Conservation (phyloP, 2,888 invertebrate genomes). For the Zelleria hepariella region DNA sequence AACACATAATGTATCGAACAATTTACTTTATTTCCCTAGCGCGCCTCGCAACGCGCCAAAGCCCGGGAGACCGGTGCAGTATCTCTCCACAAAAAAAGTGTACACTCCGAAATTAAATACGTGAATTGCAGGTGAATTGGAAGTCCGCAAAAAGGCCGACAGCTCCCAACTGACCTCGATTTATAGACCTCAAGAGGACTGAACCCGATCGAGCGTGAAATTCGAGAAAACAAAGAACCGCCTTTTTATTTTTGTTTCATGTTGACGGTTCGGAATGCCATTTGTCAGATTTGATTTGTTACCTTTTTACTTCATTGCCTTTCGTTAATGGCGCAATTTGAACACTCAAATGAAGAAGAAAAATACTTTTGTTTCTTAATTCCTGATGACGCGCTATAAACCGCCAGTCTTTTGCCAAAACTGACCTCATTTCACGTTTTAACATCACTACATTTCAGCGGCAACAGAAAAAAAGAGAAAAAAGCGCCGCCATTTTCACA, state of each 20-base stretch:
- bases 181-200: constrained; percentile 31
- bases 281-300: not conserved
- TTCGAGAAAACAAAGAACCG: not conserved
- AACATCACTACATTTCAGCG: not conserved
- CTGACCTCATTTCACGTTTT: not conserved
- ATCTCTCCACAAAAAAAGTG: constrained; percentile 28
- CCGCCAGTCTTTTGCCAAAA: not conserved
- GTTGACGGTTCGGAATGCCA: not conserved
- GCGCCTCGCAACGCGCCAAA: constrained; percentile 15
- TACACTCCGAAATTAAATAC: constrained; percentile 63
- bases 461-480: not conserved
- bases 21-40: constrained; percentile 12
- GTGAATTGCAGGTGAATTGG: constrained; percentile 57
- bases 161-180: constrained; percentile 30
- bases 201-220: constrained; percentile 1
- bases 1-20: not conserved
- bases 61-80: constrained; percentile 23
- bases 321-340: not conserved
- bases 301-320: not conserved
- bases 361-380: not conserved
- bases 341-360: not conserved
- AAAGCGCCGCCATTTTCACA: constrained; percentile 1
- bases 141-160: constrained; percentile 22
- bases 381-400: not conserved
- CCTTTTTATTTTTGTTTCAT: constrained; percentile 7